Evolutionary conservation across 2,113 vertebrate species (phyloP), one percentile per base, ranked within the genome.

Genomic region (Mionectes macconnelli): DNA sequence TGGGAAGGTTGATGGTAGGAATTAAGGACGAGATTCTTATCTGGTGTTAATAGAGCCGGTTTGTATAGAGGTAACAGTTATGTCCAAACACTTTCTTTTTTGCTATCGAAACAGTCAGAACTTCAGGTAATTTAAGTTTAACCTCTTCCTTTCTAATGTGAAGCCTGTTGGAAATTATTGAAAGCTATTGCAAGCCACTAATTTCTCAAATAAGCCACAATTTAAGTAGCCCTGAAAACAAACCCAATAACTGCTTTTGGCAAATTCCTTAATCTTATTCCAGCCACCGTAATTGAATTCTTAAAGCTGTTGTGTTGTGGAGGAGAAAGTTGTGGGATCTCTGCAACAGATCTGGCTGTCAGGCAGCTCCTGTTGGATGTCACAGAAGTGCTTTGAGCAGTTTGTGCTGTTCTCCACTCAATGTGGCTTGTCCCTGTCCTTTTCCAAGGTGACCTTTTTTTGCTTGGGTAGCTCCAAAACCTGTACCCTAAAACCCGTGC

Each of bases 391-490:
- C 57, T 69, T 44, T 40, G 25, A 56, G n/a, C 31, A 44, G 9
- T 50, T 50, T 37, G 19, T 59, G 23, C 4, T 40, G 21, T 20
- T 88, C 67, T 55, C 6, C 4, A 4, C 25, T 66, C 39, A 2
- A 1, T 14, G 35, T 30, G 15, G 22, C 64, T 4, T 14, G 31
- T 49, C 30, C 31, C 7, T 20, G n/a, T 78, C 33, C 31, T 52
- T 69, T 70, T 12, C 52, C 90, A 95, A 95, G 95, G 94, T 96
- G 90, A 97, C 92, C 76, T 7, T 50, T 90, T 90, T 39, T 35
- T 70, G 63, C 64, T 63, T 15, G 42, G 81, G 62, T 40, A 44
- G 45, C 69, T 45, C 24, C 35, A 24, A 89, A 63, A 19, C 68
- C 44, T 35, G 25, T 22, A 3, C n/a, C 53, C 44, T 12, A 33